Conservation (phyloP, 1,140 invertebrate species). For the Helicorthomorpha holstii region DNA sequence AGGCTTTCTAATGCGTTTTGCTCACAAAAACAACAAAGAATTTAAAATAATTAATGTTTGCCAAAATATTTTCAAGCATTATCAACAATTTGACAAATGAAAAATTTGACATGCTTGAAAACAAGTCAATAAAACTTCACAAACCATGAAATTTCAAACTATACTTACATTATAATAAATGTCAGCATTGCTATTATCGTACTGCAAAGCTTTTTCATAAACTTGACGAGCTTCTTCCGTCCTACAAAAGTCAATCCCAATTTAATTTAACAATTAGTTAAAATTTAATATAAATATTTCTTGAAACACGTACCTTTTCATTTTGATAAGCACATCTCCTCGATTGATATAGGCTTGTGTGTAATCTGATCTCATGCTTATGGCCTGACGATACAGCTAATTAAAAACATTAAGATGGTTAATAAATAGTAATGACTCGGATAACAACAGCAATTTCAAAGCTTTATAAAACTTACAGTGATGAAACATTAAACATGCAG, state of each 20-base stretch:
- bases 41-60: no score
- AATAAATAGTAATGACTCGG: no score
- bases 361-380: conserved; percentile 93
- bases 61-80: no score
- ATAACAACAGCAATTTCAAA: no score
- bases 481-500: no score
- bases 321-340: conserved; percentile 86
- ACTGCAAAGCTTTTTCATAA: conserved; percentile 79
- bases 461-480: no score
- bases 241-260: no score
- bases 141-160: not conserved
- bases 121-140: no score
- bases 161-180: conserved; percentile 86
- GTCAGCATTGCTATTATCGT: conserved; percentile 88
- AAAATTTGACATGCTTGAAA: no score
- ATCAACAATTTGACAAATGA: no score
- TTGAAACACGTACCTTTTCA: conserved; percentile 42
- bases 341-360: conserved; percentile 94
- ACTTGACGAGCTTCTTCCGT: conserved; percentile 88
- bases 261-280: not conserved
- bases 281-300: not conserved
- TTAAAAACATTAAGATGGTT: no score
- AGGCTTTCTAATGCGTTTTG: not conserved
- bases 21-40: not conserved
- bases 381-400: conserved; percentile 72